Evolutionary conservation across 1,140 invertebrate species (phyloP).

Genomic region (Drosophila parvula): DNA sequence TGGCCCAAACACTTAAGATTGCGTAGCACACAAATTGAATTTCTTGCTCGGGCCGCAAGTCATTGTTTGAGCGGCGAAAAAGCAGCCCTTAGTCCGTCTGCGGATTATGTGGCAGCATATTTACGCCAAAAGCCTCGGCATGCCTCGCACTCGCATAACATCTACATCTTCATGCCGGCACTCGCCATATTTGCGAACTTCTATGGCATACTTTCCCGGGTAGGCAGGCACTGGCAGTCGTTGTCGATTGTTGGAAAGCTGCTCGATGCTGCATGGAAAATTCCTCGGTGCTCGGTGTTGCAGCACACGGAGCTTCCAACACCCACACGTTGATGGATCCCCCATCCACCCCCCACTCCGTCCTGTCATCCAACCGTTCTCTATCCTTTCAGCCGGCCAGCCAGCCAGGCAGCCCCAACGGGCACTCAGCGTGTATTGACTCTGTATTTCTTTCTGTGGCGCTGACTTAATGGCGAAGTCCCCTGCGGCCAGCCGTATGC

Average conservation of each 20-base stretch:
- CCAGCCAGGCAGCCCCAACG: conserved; percentile 5
- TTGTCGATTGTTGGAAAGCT: conserved; percentile 33
- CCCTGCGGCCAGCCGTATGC: conserved; percentile 58
- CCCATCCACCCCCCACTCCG: conserved; percentile 13
- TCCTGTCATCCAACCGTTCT: neutral
- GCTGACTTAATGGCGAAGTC: conserved; percentile 58
- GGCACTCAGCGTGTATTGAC: conserved; percentile 61
- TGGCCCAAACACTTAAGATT: conserved; percentile 26
- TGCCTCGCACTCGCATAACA: conserved; percentile 54
- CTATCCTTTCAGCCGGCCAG: neutral
- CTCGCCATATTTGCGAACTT: conserved; percentile 54
- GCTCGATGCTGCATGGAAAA: conserved; percentile 53
- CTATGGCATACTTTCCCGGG: conserved; percentile 50
- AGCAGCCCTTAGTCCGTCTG: conserved; percentile 20
- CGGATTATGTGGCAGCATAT: conserved; percentile 66
- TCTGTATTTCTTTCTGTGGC: conserved; percentile 47
- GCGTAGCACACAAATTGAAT: conserved; percentile 64
- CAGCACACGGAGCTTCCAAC: conserved; percentile 1
- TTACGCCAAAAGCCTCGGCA: conserved; percentile 64
- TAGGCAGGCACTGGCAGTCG: conserved; percentile 21
- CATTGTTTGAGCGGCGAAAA: conserved; percentile 30
- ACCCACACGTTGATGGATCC: conserved; percentile 42
- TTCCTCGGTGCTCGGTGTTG: conserved; percentile 39
- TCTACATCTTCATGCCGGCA: conserved; percentile 54
- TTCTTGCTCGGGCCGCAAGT: conserved; percentile 22